Percentiles rank a stretch among this genome's conserved stretches.
Conservation (phyloP, 2,888 invertebrate species). For the Archaeoteleia sp. region DNA sequence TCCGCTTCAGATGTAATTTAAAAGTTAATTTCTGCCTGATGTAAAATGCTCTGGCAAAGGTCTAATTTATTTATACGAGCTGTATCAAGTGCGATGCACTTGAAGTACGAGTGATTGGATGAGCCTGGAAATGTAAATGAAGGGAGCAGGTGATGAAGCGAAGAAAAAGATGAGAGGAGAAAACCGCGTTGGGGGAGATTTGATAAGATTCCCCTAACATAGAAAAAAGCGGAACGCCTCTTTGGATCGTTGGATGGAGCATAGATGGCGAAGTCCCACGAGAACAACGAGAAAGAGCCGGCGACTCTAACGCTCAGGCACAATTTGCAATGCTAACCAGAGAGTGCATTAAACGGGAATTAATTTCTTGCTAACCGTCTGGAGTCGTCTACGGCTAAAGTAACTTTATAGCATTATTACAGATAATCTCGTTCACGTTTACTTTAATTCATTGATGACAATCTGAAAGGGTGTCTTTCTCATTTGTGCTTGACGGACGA, state of each 20-base stretch:
- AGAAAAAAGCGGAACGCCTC: conserved; percentile 50
- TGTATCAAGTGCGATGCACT: background rate
- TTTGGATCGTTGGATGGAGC: conserved; percentile 33
- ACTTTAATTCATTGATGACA: conserved; percentile 51
- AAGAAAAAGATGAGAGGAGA: conserved; percentile 19
- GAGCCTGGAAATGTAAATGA: conserved; percentile 17
- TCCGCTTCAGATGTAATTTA: no score
- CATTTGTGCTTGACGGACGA: conserved; percentile 21
- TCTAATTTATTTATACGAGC: conserved; percentile 14
- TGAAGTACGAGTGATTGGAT: background rate
- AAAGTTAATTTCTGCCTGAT: no score
- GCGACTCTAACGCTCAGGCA: conserved; percentile 43
- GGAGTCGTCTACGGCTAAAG: conserved; percentile 62
- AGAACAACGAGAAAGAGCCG: conserved; percentile 54
- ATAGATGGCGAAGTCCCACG: conserved; percentile 33
- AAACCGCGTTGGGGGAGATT: conserved; percentile 25
- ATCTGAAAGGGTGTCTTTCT: conserved; percentile 27
- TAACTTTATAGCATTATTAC: conserved; percentile 61
- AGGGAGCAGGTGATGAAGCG: conserved; percentile 32
- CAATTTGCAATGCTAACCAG: conserved; percentile 73
- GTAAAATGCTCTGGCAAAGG: no score
- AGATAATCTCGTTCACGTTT: conserved; percentile 65
- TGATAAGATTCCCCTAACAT: conserved; percentile 60
- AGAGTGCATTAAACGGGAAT: conserved; percentile 72
- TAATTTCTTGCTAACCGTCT: conserved; percentile 72